A percentile compares a stretch with the other conserved stretches of the same genome.
Evolutionary conservation across 2,113 vertebrate species (phyloP).

Genomic region (Embiotoca jacksoni): DNA sequence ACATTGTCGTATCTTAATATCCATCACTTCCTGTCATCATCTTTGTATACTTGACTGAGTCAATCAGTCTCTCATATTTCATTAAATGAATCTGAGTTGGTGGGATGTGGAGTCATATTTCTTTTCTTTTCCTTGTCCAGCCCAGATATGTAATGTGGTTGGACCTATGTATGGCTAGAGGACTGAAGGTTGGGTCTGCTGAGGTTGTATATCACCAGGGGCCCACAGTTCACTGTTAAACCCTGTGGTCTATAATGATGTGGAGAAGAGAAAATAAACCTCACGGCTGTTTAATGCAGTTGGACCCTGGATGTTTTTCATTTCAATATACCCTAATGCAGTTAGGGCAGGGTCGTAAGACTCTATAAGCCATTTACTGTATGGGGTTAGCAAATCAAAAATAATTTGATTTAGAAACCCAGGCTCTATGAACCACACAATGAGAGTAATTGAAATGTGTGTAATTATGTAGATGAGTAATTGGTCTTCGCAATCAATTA

Average conservation of each 20-base stretch:
- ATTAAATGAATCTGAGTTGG: slow-evolving; percentile 19
- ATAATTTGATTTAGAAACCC: slow-evolving; percentile 41
- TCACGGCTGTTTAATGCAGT: slow-evolving; percentile 41
- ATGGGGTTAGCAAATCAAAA: slow-evolving; percentile 46
- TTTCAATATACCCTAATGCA: slow-evolving; percentile 47
- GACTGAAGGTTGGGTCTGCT: slow-evolving; percentile 44
- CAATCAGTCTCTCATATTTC: slow-evolving; percentile 39
- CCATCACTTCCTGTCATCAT: neutral
- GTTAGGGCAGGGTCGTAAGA: slow-evolving; percentile 51
- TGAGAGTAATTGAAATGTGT: neutral
- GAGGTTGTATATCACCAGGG: slow-evolving; percentile 77
- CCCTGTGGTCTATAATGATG: slow-evolving; percentile 67
- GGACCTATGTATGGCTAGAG: slow-evolving; percentile 20
- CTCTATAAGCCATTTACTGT: neutral
- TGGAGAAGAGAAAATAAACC: slow-evolving; percentile 68
- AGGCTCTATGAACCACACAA: slow-evolving; percentile 9
- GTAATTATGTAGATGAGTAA: slow-evolving; percentile 6
- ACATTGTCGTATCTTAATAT: neutral
- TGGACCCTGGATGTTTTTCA: slow-evolving; percentile 49
- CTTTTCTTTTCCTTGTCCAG: slow-evolving; percentile 40
- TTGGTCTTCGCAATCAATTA: slow-evolving; percentile 9
- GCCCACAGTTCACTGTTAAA: slow-evolving; percentile 66
- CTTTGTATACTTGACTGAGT: slow-evolving; percentile 22
- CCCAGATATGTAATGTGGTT: slow-evolving; percentile 33
- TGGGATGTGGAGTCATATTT: slow-evolving; percentile 31